These are phyloP conservation scores for Dipodomys stephensi DNA, from an alignment of 2,113 vertebrate species.

Conservation along the genomic window DNA sequence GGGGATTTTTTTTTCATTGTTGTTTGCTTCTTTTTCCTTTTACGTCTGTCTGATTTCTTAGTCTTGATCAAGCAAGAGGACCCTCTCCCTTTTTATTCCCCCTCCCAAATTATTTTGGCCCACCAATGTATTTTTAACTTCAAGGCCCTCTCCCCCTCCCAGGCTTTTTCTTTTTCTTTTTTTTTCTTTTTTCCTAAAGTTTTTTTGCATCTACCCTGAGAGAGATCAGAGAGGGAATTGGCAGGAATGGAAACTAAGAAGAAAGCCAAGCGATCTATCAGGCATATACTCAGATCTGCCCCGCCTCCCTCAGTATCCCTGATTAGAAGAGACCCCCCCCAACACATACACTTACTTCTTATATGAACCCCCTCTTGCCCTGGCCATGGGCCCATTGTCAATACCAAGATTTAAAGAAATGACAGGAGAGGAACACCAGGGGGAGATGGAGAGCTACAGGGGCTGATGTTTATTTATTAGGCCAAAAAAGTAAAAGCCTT, in stretches of 20 bases:
- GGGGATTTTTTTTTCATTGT: conserved; percentile 50
- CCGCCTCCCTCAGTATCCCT: neutral
- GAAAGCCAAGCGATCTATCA: neutral
- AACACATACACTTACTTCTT: too few species aligned
- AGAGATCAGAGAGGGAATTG: neutral
- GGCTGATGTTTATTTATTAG: neutral
- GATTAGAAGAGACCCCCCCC: neutral
- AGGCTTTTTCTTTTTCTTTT: neutral
- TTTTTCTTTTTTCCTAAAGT: neutral
- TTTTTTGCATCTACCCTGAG: neutral
- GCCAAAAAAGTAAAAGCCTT: neutral
- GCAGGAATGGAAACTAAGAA: neutral
- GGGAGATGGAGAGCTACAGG: conserved; percentile 67
- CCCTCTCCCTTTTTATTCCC: neutral
- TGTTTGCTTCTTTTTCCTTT: conserved; percentile 77
- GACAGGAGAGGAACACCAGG: conserved; percentile 48
- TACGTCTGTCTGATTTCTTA: conserved; percentile 68
- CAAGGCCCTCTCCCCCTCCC: neutral
- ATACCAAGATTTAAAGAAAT: neutral
- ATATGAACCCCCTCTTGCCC: neutral
- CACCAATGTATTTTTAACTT: neutral
- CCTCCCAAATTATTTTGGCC: neutral
- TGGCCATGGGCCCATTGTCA: rapidly evolving
- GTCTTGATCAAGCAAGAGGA: conserved; percentile 25
- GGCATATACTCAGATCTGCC: neutral